These are phyloP conservation scores for Acanthurus leucopareius DNA, from an alignment of 2,797 vertebrate genomes.

Conservation along the genomic window DNA sequence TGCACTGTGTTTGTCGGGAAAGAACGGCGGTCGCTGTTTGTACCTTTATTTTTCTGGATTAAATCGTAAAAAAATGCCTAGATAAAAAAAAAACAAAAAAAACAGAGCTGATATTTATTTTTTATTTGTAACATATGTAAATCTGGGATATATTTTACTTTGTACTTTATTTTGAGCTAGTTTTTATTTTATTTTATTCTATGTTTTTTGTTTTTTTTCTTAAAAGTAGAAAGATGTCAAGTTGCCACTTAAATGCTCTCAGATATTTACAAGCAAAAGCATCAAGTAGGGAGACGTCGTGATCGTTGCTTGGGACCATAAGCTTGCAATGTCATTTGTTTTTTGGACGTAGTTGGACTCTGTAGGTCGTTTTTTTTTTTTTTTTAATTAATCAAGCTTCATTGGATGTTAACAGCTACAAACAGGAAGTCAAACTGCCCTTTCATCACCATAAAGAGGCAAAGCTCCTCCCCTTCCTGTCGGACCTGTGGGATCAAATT, in stretches of 20 bases:
- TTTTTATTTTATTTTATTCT: constrained; percentile 40
- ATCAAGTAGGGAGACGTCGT: constrained; percentile 27
- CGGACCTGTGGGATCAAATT: no score
- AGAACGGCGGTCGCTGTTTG: constrained; percentile 48
- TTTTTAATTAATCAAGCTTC: constrained; percentile 26
- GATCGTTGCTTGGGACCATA: constrained; percentile 72
- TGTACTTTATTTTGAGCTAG: constrained; percentile 74
- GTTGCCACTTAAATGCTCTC: constrained; percentile 75
- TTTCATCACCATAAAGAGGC: constrained; percentile 10
- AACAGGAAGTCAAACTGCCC: constrained; percentile 39
- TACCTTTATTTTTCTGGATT: constrained; percentile 74
- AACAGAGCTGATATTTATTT: constrained; percentile 84
- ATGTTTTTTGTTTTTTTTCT: background rate
- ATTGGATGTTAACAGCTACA: constrained; percentile 5
- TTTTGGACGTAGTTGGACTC: constrained; percentile 45
- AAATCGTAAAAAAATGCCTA: constrained; percentile 67
- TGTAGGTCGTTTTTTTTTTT: background rate
- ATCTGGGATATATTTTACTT: constrained; percentile 77
- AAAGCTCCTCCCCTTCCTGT: no score
- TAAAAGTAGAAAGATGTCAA: constrained; percentile 75
- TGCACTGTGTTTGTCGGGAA: constrained; percentile 45
- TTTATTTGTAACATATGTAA: constrained; percentile 84
- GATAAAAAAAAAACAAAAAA: constrained; percentile 26
- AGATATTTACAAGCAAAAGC: constrained; percentile 62
- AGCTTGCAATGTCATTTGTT: constrained; percentile 56